Evolutionary conservation across 37 sponge, comb jelly and placozoan species (phyloP).

Genomic region (Oscarella lobularis): DNA sequence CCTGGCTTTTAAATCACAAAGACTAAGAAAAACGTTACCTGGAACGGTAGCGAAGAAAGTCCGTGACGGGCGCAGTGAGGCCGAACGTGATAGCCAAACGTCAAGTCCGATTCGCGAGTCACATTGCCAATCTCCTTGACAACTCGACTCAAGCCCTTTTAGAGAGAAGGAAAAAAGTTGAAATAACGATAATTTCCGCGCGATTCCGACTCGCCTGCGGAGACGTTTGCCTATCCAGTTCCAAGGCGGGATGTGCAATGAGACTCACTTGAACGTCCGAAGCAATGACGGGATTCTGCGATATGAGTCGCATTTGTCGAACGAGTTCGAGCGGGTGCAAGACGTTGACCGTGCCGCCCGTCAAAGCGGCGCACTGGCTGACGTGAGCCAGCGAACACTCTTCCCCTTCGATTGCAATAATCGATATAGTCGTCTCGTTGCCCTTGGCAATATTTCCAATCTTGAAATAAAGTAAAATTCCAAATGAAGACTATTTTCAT

Average conservation of each 20-base stretch:
- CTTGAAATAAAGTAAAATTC: slow-evolving; percentile 11
- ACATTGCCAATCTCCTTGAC: slow-evolving; percentile 61
- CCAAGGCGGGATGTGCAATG: slow-evolving; percentile 16
- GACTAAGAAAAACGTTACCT: slow-evolving; percentile 16
- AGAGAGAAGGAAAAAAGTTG: not conserved
- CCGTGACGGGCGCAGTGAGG: not conserved
- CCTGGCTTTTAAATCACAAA: not conserved
- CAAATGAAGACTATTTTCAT: not conserved
- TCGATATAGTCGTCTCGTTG: slow-evolving; percentile 52
- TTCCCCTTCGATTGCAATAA: slow-evolving; percentile 80
- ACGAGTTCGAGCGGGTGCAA: slow-evolving; percentile 92
- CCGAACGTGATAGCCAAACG: slow-evolving; percentile 30
- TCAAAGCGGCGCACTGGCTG: slow-evolving; percentile 61
- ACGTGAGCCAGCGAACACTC: slow-evolving; percentile 70
- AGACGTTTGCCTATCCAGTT: not conserved
- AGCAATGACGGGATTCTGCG: slow-evolving; percentile 82
- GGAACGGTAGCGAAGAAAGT: slow-evolving; percentile 40
- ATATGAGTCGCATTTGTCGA: slow-evolving; percentile 76
- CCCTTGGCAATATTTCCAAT: slow-evolving; percentile 72
- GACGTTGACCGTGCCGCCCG: slow-evolving; percentile 82
- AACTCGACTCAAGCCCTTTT: slow-evolving; percentile 9
- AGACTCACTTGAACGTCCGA: slow-evolving; percentile 51
- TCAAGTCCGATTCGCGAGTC: slow-evolving; percentile 59
- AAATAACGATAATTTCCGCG: not conserved
- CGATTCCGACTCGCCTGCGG: not conserved